These are phyloP conservation scores for Cathartes aura DNA, from an alignment of 2,113 vertebrate species.

Conservation along the genomic window DNA sequence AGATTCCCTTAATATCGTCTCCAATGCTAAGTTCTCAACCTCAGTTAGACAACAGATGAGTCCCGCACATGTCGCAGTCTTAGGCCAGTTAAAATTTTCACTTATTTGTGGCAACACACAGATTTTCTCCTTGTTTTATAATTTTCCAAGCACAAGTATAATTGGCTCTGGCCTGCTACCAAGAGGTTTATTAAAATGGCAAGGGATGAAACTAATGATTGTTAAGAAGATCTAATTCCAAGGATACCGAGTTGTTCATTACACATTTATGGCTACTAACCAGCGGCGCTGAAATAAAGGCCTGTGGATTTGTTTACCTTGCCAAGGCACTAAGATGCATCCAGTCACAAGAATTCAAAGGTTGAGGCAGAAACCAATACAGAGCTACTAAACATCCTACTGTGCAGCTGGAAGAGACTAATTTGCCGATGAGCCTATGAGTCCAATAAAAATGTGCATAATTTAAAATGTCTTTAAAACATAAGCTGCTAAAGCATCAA, in stretches of 20 bases:
- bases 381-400: not conserved
- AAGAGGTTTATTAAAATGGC: not conserved
- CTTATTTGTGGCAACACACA: not conserved
- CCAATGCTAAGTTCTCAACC: fast-evolving
- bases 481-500: slow-evolving; percentile 32
- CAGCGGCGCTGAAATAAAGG: not conserved
- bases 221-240: slow-evolving; percentile 32
- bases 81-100: not conserved
- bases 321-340: not conserved
- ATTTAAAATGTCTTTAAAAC: slow-evolving; percentile 51
- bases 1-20: not conserved
- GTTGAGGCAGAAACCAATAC: not conserved
- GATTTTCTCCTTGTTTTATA: not conserved
- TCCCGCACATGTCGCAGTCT: fast-evolving
- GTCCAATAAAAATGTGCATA: slow-evolving; percentile 20
- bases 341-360: not conserved
- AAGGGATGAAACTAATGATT: slow-evolving; percentile 22
- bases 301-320: not conserved
- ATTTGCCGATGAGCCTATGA: not conserved
- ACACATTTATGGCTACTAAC: not conserved
- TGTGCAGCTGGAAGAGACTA: not conserved
- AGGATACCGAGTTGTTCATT: not conserved
- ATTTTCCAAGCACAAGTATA: not conserved
- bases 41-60: not conserved
- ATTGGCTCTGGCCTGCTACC: slow-evolving; percentile 24